phyloP scores from a whole-genome alignment of 2,888 invertebrate species.

The Mycalesis mineus region DNA sequence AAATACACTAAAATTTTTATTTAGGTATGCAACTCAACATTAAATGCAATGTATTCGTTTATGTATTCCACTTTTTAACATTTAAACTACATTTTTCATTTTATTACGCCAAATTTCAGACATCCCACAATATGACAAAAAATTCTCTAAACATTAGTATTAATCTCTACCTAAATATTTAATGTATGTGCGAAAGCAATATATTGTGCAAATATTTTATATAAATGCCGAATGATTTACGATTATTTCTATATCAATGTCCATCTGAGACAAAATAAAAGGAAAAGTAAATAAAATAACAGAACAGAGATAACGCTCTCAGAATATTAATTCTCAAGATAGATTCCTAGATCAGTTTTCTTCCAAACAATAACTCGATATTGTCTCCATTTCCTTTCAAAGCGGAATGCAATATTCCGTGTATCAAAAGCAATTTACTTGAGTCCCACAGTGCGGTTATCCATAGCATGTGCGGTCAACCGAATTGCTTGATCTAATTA shows the following conservation, averaged over 20 bases:
- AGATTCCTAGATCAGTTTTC: conserved; percentile 2
- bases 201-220: too few species aligned
- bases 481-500: conserved; percentile 28
- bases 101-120: too few species aligned
- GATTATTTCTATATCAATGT: neutral
- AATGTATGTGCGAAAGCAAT: too few species aligned
- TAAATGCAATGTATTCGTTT: too few species aligned
- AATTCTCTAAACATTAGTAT: too few species aligned
- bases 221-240: too few species aligned
- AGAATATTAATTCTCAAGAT: neutral
- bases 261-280: neutral
- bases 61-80: too few species aligned
- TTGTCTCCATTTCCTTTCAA: conserved; percentile 16
- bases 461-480: conserved; percentile 25
- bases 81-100: too few species aligned
- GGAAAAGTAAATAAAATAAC: neutral
- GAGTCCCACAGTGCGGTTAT: conserved; percentile 23
- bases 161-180: too few species aligned
- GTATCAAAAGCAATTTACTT: conserved; percentile 26
- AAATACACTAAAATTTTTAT: too few species aligned
- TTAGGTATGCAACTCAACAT: too few species aligned
- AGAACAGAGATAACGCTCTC: neutral
- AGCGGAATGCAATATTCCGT: conserved; percentile 24
- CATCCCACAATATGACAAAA: too few species aligned
- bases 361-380: conserved; percentile 13